Evolutionary conservation across 2,888 invertebrate genomes (phyloP).

Genomic region (Hemaris fuciformis): DNA sequence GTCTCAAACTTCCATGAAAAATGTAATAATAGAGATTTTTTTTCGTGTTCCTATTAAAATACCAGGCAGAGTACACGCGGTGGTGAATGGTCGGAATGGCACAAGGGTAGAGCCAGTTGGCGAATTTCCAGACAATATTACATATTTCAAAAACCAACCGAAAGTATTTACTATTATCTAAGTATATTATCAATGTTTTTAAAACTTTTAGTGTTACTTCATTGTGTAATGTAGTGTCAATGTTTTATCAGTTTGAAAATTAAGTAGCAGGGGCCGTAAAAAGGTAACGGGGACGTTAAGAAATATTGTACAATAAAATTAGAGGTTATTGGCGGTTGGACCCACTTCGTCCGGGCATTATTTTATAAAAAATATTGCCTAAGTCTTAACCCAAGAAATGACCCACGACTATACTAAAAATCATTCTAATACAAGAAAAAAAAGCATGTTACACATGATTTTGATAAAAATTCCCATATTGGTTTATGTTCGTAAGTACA

Average conservation of each 20-base stretch:
- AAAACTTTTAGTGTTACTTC: not conserved
- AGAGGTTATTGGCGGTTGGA: too few relatives aligned
- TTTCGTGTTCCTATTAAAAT: conserved; percentile 44
- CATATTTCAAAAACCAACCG: conserved; percentile 39
- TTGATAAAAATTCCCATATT: conserved; percentile 37
- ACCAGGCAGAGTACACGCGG: conserved; percentile 37
- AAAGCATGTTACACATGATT: not conserved
- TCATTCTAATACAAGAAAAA: not conserved
- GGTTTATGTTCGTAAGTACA: conserved; percentile 50
- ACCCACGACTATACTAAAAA: too few relatives aligned
- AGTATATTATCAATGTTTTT: not conserved
- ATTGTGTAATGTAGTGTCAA: not conserved
- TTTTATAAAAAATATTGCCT: too few relatives aligned
- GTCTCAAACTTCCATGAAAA: conserved; percentile 45
- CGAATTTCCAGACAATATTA: conserved; percentile 50
- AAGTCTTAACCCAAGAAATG: too few relatives aligned
- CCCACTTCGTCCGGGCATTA: too few relatives aligned
- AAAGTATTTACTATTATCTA: conserved; percentile 25
- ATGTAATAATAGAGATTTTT: conserved; percentile 42
- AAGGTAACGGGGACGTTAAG: too few relatives aligned
- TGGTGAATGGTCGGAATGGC: conserved; percentile 32
- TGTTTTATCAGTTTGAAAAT: not conserved
- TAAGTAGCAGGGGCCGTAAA: too few relatives aligned
- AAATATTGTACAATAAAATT: too few relatives aligned
- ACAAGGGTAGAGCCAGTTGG: conserved; percentile 53